These are phyloP conservation scores for Lasiommata megera DNA, from an alignment of 2,888 invertebrate genomes.

Conservation along the genomic window DNA sequence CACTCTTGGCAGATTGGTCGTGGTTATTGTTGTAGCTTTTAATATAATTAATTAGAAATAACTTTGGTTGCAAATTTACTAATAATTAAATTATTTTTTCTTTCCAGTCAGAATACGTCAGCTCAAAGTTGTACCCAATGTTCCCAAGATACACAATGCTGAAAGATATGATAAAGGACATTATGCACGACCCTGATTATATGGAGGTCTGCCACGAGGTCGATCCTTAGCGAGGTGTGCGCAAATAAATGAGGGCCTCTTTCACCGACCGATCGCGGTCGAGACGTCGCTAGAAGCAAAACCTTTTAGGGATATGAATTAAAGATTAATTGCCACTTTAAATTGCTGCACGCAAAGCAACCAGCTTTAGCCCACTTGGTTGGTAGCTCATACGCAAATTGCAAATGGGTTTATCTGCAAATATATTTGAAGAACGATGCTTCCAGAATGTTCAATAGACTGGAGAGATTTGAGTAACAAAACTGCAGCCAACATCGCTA, in stretches of 20 bases:
- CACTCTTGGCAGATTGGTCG: no score
- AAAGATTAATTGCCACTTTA: conserved; percentile 19
- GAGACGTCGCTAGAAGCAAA: conserved; percentile 59
- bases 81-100: not conserved
- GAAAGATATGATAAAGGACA: conserved; percentile 98
- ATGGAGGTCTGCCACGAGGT: conserved; percentile 97
- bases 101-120: conserved; percentile 91
- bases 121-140: conserved; percentile 96
- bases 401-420: not conserved
- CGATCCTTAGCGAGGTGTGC: conserved; percentile 86
- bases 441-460: no score
- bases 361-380: not conserved
- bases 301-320: conserved; percentile 8
- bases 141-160: conserved; percentile 97
- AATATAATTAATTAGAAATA: no score
- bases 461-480: not conserved
- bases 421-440: not conserved
- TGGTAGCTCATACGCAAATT: not conserved
- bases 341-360: not conserved
- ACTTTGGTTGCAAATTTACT: not conserved
- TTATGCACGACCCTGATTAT: conserved; percentile 97
- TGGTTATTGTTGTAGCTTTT: no score
- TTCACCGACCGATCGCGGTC: conserved; percentile 73
- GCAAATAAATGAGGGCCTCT: conserved; percentile 77
- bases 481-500: not conserved